Evolutionary conservation across 2,888 invertebrate species (phyloP), one percentile per base, ranked within the genome.

Genomic region (Corbicula japonica): DNA sequence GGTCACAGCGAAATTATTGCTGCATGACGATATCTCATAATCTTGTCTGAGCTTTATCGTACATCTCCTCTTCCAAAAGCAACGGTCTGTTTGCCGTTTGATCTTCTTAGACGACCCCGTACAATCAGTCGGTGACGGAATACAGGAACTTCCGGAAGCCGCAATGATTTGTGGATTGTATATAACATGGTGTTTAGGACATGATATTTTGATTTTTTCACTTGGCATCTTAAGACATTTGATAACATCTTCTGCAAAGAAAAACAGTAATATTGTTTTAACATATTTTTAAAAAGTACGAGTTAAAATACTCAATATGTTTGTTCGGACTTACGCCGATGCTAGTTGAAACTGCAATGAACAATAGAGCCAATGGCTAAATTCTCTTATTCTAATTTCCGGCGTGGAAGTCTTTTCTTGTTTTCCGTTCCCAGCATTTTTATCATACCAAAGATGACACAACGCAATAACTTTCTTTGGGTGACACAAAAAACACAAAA

Each of bases 21-120:
- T 28, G 12, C 69, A 68, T 8, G 76, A 58, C 3, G 30, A 5
- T 32, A 80, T 54, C 2, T 21, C 46, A 26, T 76, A 68, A 32
- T 21, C 48, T 8, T 65, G 68, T 2, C 52, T 18, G 8, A 76
- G 34, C 15, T 54, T 63, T 15, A 80, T 44, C 15, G 50, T 46
- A 34, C 80, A 80, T 15, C 41, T 56, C 32, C 63, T 72, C 50
- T 58, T 54, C 71, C 76, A 80, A 52, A 69, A 69, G 34, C 80
- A 80, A 12, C 41, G 35, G 18, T 76, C 50, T 2, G 68, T 32
- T 23, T 76, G 76, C 23, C 72, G 35, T 30, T 65, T 52, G 1
- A 80, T 30, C 10, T n/a, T 23, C 4, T 26, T 32, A 15, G 80
- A 58, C 0, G 35, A 21, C 8, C 73, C 80, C 21, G 60, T 69